Conservation (phyloP, 2,888 invertebrate genomes). For the Aelia acuminata region DNA sequence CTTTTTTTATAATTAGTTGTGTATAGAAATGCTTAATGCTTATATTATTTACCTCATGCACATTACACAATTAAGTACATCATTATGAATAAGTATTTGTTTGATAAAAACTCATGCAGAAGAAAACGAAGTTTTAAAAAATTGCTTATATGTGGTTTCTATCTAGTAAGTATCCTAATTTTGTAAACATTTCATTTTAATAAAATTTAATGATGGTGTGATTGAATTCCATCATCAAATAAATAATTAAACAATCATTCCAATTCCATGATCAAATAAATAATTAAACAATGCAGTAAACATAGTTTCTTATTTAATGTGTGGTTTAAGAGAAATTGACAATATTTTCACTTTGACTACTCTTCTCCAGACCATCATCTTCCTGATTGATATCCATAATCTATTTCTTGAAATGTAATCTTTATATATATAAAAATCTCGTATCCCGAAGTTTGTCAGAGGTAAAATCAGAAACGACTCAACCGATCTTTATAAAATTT, state of each 20-base stretch:
- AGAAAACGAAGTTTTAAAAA: neutral
- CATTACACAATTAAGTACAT: neutral
- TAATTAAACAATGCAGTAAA: neutral
- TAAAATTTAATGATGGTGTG: neutral
- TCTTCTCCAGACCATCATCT: neutral
- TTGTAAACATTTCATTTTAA: neutral
- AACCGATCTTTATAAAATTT: too few species aligned
- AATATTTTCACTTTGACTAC: neutral
- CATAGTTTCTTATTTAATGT: neutral
- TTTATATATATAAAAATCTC: too few species aligned
- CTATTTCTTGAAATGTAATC: neutral
- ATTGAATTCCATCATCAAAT: neutral
- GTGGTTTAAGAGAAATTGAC: neutral
- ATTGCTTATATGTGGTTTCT: neutral
- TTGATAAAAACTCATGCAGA: neutral
- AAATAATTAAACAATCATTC: neutral
- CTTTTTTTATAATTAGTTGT: neutral
- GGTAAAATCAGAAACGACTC: too few species aligned
- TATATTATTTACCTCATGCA: slow-evolving; percentile 15
- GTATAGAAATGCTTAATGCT: neutral
- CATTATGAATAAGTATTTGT: neutral
- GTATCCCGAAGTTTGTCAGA: too few species aligned
- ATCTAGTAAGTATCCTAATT: neutral
- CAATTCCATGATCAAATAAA: neutral
- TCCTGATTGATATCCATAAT: neutral